Evolutionary conservation across 2,888 invertebrate species (phyloP), one percentile per base, ranked within the genome.

Genomic region (Horisme vitalbata): DNA sequence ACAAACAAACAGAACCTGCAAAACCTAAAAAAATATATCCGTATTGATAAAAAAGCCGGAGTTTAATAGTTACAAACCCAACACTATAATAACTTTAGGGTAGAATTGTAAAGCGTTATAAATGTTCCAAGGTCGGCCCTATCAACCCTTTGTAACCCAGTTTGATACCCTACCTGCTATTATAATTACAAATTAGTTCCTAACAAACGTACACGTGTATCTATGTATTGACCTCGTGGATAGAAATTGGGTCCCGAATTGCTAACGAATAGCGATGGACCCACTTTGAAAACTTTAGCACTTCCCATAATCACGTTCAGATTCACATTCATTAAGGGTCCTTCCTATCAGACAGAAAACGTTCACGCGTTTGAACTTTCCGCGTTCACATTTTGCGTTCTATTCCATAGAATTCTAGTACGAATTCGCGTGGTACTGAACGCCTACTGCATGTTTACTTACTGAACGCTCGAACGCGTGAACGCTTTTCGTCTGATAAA

Each of bases 171-270:
- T 51, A 62, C 44, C 52, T 50, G 49, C 55, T 48, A 68, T 66
- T 68, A 66, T 57, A 65, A 63, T 68, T 58, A 68, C 65, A 65
- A 68, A 65, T 65, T 68, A 61, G 56, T 56, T 59, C 38, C 36
- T 9, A 39, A 35, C 44, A 39, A 44, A 30, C 24, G 10, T 34
- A 45, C 38, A 41, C 32, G 31, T 31, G 32, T 47, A 39, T 31
- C 9, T 21, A 15, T 23, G 18, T 18, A 38, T 45, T 45, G 45
- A 45, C 45, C 45, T 28, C 15, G 38, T 38, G 32, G 37, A 45
- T 37, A 45, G 21, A 27, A 36, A 28, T 31, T 10, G 28, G 10
- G 21, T 15, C 14, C 9, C 14, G 28, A 45, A 38, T n/a, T n/a
- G n/a, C n/a, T n/a, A n/a, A n/a, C n/a, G n/a, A n/a, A n/a, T n/a